phyloP scores from a whole-genome alignment of 2,797 vertebrate species.

The Melanitta fusca region DNA sequence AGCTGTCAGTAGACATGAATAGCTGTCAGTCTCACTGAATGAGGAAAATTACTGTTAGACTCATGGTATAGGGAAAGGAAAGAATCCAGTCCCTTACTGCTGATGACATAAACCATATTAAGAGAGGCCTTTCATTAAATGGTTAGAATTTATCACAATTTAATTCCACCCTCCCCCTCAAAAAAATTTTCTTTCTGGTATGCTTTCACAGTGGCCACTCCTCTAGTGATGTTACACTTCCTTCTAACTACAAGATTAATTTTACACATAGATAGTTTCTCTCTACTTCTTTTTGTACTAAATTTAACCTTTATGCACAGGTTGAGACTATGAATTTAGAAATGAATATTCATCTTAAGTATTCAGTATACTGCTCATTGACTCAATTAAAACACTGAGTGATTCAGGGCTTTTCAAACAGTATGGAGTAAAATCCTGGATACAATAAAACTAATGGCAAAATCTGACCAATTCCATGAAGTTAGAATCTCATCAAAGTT shows the following conservation, averaged over 20 bases:
- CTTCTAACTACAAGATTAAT: background rate
- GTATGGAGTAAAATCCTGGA: background rate
- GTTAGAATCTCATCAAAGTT: background rate
- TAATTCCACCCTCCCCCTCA: background rate
- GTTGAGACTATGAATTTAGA: background rate
- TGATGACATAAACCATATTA: background rate
- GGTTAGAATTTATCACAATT: background rate
- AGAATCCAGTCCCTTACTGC: background rate
- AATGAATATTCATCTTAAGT: background rate
- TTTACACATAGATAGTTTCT: background rate
- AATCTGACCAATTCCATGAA: background rate
- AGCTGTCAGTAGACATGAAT: background rate
- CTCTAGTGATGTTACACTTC: background rate
- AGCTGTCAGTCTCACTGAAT: background rate
- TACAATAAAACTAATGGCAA: background rate
- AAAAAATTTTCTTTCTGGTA: background rate
- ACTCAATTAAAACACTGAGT: background rate
- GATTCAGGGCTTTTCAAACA: background rate
- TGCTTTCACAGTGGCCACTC: background rate
- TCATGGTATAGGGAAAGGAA: background rate
- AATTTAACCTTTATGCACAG: background rate
- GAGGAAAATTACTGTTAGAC: background rate
- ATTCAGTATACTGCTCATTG: background rate
- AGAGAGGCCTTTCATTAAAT: background rate
- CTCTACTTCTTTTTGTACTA: background rate